Conservation (phyloP, 2,797 vertebrate genomes). For the Triplophysa bombifrons region DNA sequence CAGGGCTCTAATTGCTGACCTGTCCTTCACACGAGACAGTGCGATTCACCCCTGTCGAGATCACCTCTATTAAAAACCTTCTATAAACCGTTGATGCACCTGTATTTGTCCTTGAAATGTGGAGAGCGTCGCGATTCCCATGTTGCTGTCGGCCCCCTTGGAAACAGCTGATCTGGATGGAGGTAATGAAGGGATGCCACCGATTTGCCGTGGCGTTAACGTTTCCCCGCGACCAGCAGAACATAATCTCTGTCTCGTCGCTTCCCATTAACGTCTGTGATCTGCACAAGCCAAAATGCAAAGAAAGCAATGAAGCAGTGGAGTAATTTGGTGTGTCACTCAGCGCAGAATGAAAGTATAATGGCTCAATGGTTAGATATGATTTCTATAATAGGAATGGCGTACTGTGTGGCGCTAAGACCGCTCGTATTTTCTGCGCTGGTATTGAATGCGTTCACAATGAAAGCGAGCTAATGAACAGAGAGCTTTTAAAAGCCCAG, state of each 20-base stretch:
- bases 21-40: slow-evolving; percentile 61
- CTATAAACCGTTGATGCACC: slow-evolving; percentile 54
- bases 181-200: slow-evolving; percentile 71
- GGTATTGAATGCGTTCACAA: slow-evolving; percentile 73
- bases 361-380: slow-evolving; percentile 74
- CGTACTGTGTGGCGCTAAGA: slow-evolving; percentile 72
- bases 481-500: slow-evolving; percentile 78
- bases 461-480: slow-evolving; percentile 77
- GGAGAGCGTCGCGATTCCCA: slow-evolving; percentile 49
- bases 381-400: slow-evolving; percentile 78
- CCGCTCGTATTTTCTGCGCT: slow-evolving; percentile 66
- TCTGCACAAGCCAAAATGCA: slow-evolving; percentile 75
- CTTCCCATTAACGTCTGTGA: slow-evolving; percentile 77
- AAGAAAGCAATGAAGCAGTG: slow-evolving; percentile 73
- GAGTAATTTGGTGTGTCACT: slow-evolving; percentile 78
- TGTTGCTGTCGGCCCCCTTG: slow-evolving; percentile 52
- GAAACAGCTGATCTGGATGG: slow-evolving; percentile 65
- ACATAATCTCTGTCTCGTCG: slow-evolving; percentile 79
- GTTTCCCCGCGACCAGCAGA: slow-evolving; percentile 73
- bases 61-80: slow-evolving; percentile 59
- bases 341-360: slow-evolving; percentile 73
- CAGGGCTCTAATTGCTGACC: slow-evolving; percentile 54
- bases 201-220: slow-evolving; percentile 70
- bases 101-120: slow-evolving; percentile 59
- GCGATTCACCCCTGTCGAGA: slow-evolving; percentile 48